Conservation (phyloP, 1,140 invertebrate species). For the Pseudomyrmex concolor region DNA sequence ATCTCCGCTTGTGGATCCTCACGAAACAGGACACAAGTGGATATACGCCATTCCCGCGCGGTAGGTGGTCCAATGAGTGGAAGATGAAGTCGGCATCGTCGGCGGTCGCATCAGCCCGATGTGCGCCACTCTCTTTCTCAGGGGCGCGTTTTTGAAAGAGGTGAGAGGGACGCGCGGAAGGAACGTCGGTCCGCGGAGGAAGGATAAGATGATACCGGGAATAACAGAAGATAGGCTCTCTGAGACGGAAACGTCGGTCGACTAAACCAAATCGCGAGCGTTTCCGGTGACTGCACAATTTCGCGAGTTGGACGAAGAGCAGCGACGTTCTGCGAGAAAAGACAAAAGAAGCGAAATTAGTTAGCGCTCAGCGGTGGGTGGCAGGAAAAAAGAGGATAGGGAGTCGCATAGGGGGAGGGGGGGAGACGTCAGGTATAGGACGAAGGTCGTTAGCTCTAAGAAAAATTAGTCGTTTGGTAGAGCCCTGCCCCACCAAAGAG, state of each 20-base stretch:
- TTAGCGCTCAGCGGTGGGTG: not conserved
- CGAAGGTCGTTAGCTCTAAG: constrained; percentile 80
- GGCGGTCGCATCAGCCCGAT: not conserved
- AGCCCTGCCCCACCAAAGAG: constrained; percentile 63
- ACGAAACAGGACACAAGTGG: constrained; percentile 39
- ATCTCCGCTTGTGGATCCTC: constrained; percentile 36
- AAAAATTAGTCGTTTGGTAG: constrained; percentile 82
- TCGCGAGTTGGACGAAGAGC: constrained; percentile 31
- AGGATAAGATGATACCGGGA: no score
- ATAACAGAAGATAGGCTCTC: not conserved
- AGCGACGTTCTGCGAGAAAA: constrained; percentile 26
- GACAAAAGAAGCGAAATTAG: constrained; percentile 56
- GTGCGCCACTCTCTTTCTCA: constrained; percentile 7
- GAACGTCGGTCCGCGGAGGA: not conserved
- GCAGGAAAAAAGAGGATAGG: constrained; percentile 34
- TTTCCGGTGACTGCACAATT: constrained; percentile 50
- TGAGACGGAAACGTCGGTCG: not conserved
- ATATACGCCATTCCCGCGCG: constrained; percentile 38
- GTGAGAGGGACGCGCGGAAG: not conserved
- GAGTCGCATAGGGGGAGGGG: not conserved
- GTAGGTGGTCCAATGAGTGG: constrained; percentile 50
- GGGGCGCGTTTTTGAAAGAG: constrained; percentile 19
- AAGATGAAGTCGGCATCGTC: not conserved
- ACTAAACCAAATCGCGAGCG: not conserved
- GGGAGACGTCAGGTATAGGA: constrained; percentile 66